Conservation (phyloP, 2,113 vertebrate species). For the Gavialis gangeticus region DNA sequence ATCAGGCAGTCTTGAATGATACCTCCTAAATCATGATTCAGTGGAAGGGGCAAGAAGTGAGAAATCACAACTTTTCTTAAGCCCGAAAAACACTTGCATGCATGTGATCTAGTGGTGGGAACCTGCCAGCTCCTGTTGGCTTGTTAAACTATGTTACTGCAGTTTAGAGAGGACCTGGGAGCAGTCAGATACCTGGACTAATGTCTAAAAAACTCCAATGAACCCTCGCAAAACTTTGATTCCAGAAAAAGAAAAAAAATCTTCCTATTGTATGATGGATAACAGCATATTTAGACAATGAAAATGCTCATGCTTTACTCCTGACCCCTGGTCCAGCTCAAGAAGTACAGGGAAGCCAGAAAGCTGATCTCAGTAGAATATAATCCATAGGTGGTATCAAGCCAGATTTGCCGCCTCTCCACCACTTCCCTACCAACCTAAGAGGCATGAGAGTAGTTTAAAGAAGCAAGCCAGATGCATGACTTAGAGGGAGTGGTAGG, state of each 20-base stretch:
- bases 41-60: constrained; percentile 62
- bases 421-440: not conserved
- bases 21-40: constrained; percentile 78
- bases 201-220: not conserved
- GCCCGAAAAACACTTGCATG: constrained; percentile 30
- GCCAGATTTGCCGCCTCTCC: not conserved
- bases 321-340: not conserved
- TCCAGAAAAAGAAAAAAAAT: not conserved
- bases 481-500: not conserved
- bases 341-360: not conserved
- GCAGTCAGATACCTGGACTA: not conserved
- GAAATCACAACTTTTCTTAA: constrained; percentile 67
- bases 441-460: no score
- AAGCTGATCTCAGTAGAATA: not conserved
- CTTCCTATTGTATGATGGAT: not conserved
- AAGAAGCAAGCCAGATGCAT: not conserved
- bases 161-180: not conserved
- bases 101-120: not conserved
- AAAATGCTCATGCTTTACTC: not conserved
- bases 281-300: not conserved
- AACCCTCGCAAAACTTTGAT: not conserved
- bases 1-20: constrained; percentile 76
- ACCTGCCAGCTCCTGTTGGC: not conserved
- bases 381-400: fast-evolving
- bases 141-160: not conserved